Conservation (phyloP, 2,113 vertebrate species). For the Motacilla alba region DNA sequence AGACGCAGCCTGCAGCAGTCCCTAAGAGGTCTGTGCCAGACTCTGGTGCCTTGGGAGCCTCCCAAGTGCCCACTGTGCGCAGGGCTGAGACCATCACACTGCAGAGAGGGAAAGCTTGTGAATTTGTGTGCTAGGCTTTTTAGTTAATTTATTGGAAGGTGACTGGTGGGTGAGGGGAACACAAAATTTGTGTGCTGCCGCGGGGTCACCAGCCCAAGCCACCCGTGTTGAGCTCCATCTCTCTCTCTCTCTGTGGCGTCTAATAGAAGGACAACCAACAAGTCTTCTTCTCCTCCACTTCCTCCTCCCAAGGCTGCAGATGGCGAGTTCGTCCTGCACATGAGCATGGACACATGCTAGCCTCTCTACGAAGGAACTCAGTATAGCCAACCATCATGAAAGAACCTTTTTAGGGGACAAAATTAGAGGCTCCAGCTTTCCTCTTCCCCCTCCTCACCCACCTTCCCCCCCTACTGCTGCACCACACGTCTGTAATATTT, state of each 20-base stretch:
- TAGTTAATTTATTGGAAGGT: fast-evolving
- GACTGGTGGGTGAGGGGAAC: not conserved
- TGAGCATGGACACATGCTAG: fast-evolving
- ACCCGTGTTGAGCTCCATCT: fast-evolving
- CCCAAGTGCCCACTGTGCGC: fast-evolving
- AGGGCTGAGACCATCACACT: not conserved
- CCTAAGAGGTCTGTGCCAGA: not conserved
- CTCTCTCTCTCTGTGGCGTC: not conserved
- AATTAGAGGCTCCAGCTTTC: not conserved
- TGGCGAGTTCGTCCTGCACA: not conserved
- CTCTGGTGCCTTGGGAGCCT: not conserved
- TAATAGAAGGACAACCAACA: not conserved
- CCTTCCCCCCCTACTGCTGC: not conserved
- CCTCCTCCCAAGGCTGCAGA: not conserved
- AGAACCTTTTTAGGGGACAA: not conserved
- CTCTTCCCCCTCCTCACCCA: not conserved
- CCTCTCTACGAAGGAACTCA: not conserved
- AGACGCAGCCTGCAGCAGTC: not conserved
- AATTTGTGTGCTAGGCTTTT: not conserved
- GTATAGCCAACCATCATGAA: not conserved
- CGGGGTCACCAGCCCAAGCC: not conserved
- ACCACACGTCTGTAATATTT: not conserved
- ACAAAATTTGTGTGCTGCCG: not conserved
- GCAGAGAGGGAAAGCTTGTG: not conserved
- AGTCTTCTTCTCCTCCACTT: not conserved